A percentile compares a stretch with the other conserved stretches of the same genome.
phyloP scores from a whole-genome alignment of 2,888 invertebrate species.

The Morpho deidamia region DNA sequence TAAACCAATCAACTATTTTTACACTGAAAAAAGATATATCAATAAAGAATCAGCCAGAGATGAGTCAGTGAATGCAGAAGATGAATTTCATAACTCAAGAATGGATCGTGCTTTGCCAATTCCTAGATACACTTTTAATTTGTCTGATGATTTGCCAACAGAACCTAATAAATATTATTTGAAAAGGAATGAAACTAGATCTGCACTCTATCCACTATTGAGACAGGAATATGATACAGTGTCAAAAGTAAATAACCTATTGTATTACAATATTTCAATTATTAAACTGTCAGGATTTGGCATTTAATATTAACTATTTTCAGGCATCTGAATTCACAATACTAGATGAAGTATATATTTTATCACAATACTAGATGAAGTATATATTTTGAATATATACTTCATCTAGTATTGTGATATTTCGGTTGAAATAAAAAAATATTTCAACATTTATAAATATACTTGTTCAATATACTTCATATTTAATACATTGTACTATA shows the following conservation, averaged over 20 bases:
- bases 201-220: constrained; percentile 54
- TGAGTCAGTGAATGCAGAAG: constrained; percentile 38
- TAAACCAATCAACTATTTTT: constrained; percentile 62
- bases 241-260: constrained; percentile 49
- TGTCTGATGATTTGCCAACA: constrained; percentile 79
- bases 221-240: constrained; percentile 62
- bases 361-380: too few relatives aligned
- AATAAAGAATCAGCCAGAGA: constrained; percentile 14
- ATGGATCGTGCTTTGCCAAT: constrained; percentile 63
- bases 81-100: constrained; percentile 48
- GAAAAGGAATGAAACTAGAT: constrained; percentile 71
- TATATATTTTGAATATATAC: too few relatives aligned
- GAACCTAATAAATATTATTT: constrained; percentile 79
- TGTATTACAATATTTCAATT: too few relatives aligned
- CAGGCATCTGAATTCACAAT: too few relatives aligned
- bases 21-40: constrained; percentile 48
- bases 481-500: too few relatives aligned
- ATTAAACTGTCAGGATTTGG: too few relatives aligned
- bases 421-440: too few relatives aligned
- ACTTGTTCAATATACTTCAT: too few relatives aligned
- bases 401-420: too few relatives aligned
- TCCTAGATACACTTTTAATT: constrained; percentile 80
- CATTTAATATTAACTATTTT: too few relatives aligned
- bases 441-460: too few relatives aligned
- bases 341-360: too few relatives aligned